Conservation (phyloP, 1,140 invertebrate species). For the Pantala flavescens region DNA sequence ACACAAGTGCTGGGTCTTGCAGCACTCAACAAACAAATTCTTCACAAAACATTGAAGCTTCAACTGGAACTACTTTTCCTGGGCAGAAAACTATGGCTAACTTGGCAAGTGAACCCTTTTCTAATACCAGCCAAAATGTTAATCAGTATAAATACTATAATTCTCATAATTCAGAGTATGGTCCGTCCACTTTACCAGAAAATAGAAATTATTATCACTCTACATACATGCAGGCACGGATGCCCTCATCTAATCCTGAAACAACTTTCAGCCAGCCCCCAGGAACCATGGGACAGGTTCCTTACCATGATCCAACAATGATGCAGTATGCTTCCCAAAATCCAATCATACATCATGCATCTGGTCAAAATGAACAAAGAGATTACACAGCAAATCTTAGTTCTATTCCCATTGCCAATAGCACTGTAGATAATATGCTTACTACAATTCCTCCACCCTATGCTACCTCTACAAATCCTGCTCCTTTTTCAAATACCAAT, state of each 20-base stretch:
- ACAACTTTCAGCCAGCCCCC: constrained; percentile 19
- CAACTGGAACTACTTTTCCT: background rate
- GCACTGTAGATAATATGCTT: too few relatives aligned
- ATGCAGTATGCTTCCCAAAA: background rate
- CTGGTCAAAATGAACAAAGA: background rate
- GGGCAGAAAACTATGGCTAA: background rate
- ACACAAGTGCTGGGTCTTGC: constrained; percentile 24
- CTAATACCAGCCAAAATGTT: background rate
- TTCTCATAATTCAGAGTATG: background rate
- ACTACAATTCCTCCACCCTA: too few relatives aligned
- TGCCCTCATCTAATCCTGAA: constrained; percentile 14
- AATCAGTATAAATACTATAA: background rate
- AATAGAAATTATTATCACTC: background rate
- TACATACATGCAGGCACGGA: constrained; percentile 26
- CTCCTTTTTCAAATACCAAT: too few relatives aligned
- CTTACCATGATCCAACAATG: background rate
- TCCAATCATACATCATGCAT: background rate
- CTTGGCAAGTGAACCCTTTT: background rate
- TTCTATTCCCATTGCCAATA: too few relatives aligned
- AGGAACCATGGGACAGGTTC: background rate
- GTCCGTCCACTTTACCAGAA: background rate
- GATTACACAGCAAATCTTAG: too few relatives aligned
- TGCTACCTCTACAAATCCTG: too few relatives aligned
- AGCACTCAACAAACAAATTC: constrained; percentile 22
- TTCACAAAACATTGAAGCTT: background rate